Percentiles rank a stretch among this genome's conserved stretches.
phyloP scores from a whole-genome alignment of 2,113 vertebrate species.

The Oncorhynchus clarkii region DNA sequence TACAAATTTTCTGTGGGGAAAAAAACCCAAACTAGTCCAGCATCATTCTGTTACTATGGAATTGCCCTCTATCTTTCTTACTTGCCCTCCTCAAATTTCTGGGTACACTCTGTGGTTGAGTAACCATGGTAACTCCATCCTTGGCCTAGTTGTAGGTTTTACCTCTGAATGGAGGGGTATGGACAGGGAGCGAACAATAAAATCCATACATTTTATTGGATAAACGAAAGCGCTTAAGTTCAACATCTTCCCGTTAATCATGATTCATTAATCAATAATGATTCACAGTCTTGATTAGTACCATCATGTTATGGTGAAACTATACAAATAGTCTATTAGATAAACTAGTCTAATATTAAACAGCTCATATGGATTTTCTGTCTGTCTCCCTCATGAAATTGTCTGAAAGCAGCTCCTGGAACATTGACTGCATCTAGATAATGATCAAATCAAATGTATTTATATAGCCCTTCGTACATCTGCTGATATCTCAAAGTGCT shows the following conservation, averaged over 20 bases:
- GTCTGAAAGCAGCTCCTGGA: not conserved
- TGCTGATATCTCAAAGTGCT: too few species aligned
- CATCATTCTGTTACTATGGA: too few species aligned
- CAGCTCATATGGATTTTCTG: not conserved
- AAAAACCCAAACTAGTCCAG: too few species aligned
- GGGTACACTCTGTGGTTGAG: not conserved
- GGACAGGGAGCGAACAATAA: constrained; percentile 27
- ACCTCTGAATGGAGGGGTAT: constrained; percentile 56
- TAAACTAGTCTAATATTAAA: not conserved
- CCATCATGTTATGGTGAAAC: not conserved
- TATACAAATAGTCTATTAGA: not conserved
- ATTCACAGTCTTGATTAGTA: not conserved
- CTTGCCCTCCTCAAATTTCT: too few species aligned
- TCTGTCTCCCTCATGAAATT: not conserved
- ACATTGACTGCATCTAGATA: too few species aligned
- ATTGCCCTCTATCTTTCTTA: too few species aligned
- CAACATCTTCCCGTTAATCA: not conserved
- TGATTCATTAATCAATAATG: not conserved
- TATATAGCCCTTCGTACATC: too few species aligned
- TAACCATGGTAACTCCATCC: constrained; percentile 62
- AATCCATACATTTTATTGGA: constrained; percentile 21
- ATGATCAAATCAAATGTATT: too few species aligned
- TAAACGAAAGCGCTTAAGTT: not conserved
- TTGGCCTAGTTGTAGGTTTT: constrained; percentile 66
- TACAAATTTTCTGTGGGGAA: too few species aligned